Evolutionary conservation across 2,888 invertebrate species (phyloP), one percentile per base, ranked within the genome.

Genomic region (Xylophagus ater): DNA sequence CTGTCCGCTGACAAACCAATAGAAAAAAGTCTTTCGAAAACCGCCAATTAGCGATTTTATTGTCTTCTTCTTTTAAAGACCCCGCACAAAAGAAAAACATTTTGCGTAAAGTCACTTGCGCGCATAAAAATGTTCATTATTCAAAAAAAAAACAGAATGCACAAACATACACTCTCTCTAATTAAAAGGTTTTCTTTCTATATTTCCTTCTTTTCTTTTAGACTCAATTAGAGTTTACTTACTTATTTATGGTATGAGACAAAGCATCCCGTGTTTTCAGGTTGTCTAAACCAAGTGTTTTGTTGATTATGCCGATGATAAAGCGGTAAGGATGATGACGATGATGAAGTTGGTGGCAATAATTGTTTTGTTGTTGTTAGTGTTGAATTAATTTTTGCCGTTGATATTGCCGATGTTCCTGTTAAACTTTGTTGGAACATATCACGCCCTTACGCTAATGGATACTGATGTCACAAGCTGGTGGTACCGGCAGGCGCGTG

Each of bases 401-500:
- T 6, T 26, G 26, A n/a, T n/a, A 10, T 3, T 13, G 26, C 13
- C 26, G n/a, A n/a, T 5, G 26, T 12, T 12, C 26, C 13, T 6
- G 23, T 8, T 9, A 23, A n/a, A n/a, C 26, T 26, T n/a, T 13
- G 7, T n/a, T 10, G n/a, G 39, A 42, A 14, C 37, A 42, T 15
- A 36, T 43, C 43, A 45, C 44, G 65, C 59, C 64, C 74, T 83
- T 86, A 87, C 73, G 86, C 85, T 70, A 86, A 71, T 53, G 87
- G 86, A 61, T 87, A 87, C 71, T 65, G 65, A 59, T 87, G 87
- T 87, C 87, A 87, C 86, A 87, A 87, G 65, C 83, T 82, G 62
- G 85, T 79, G 58, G 85, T 80, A 39, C 75, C 74, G 46, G 77
- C 66, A 44, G 78, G 68, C 46, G 63, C 66, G 59, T 76, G 82